phyloP scores from a whole-genome alignment of 2,113 vertebrate species.

The Phycodurus eques region DNA sequence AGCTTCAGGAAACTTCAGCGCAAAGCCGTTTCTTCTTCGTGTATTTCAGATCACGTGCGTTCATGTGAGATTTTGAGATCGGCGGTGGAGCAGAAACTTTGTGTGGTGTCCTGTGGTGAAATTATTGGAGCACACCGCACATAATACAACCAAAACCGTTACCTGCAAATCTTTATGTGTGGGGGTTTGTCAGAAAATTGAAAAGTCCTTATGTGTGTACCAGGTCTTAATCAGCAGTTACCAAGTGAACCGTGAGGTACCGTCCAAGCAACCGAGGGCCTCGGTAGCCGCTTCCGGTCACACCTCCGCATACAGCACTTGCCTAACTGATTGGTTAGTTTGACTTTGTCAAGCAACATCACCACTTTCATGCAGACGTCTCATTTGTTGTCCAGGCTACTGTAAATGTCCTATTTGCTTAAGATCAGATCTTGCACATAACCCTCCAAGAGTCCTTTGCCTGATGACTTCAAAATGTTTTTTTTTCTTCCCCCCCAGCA shows the following conservation, averaged over 20 bases:
- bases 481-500: background rate
- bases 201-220: too few relatives aligned
- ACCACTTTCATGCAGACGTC: background rate
- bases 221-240: background rate
- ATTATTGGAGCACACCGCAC: too few relatives aligned
- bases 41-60: too few relatives aligned
- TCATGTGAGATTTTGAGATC: too few relatives aligned
- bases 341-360: background rate
- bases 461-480: background rate
- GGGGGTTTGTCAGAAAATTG: too few relatives aligned
- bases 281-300: constrained; percentile 52
- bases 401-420: background rate
- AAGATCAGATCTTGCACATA: background rate
- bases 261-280: constrained; percentile 45
- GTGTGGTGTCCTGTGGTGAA: too few relatives aligned
- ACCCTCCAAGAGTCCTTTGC: background rate
- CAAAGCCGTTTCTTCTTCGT: too few relatives aligned
- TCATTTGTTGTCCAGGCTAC: background rate
- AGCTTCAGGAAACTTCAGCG: too few relatives aligned
- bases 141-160: too few relatives aligned
- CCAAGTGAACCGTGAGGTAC: background rate
- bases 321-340: constrained; percentile 79
- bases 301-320: constrained; percentile 82
- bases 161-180: too few relatives aligned
- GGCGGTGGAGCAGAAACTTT: too few relatives aligned